A percentile compares a stretch with the other conserved stretches of the same genome.
Conservation (phyloP, 2,113 vertebrate genomes). For the Oncorhynchus mykiss region DNA sequence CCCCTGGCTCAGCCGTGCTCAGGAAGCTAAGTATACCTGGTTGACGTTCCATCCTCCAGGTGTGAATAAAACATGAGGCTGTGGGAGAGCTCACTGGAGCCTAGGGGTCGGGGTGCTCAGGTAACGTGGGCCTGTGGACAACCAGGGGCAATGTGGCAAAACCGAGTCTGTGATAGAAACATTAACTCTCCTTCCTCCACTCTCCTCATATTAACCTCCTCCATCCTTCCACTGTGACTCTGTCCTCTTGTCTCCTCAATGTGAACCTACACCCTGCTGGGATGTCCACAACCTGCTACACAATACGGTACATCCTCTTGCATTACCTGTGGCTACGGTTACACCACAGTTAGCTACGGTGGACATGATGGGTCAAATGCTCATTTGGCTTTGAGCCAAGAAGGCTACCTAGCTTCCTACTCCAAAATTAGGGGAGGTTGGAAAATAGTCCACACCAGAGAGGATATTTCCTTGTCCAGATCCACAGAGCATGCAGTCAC, state of each 20-base stretch:
- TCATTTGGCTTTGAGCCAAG: neutral
- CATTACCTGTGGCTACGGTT: neutral
- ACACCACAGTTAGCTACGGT: neutral
- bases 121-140: slow-evolving; percentile 70
- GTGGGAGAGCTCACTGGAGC: slow-evolving; percentile 60
- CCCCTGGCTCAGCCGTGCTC: slow-evolving; percentile 55
- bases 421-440: neutral
- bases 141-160: slow-evolving; percentile 48
- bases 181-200: slow-evolving; percentile 40
- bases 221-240: neutral
- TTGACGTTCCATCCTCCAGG: slow-evolving; percentile 78
- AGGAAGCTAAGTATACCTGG: slow-evolving; percentile 53
- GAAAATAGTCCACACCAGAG: too few relatives aligned
- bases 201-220: slow-evolving; percentile 1
- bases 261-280: neutral
- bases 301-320: neutral
- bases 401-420: neutral
- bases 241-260: neutral
- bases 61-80: slow-evolving; percentile 83
- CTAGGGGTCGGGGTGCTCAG: slow-evolving; percentile 63
- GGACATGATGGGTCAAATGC: too few relatives aligned
- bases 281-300: neutral
- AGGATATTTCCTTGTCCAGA: neutral
- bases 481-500: neutral
- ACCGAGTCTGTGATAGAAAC: slow-evolving; percentile 47